Conservation (phyloP, 2,888 invertebrate genomes). For the Hydrotaea cyrtoneurina region DNA sequence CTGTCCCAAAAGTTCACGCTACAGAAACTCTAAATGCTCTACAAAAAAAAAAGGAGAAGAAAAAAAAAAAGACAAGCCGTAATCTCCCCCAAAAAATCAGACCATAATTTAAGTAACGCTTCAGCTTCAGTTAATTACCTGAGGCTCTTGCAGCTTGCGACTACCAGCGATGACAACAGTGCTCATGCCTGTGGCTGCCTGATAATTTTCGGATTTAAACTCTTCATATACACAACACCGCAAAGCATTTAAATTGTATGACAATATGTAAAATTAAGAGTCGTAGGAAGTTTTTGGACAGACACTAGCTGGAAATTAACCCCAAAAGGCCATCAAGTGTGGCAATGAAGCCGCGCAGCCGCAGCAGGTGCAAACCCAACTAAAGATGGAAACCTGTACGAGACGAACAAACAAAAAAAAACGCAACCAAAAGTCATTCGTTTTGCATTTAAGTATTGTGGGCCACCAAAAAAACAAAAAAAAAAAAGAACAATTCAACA, state of each 20-base stretch:
- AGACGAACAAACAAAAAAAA: not conserved
- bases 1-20: constrained; percentile 15
- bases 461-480: too few species aligned
- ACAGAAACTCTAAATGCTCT: constrained; percentile 6
- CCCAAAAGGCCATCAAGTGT: constrained; percentile 66
- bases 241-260: constrained; percentile 27
- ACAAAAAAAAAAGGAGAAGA: not conserved
- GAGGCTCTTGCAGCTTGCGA: not conserved
- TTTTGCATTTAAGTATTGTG: not conserved
- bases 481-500: not conserved
- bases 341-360: constrained; percentile 24
- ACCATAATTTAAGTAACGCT: constrained; percentile 23
- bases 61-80: not conserved
- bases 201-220: not conserved
- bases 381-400: not conserved
- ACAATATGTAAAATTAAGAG: constrained; percentile 28
- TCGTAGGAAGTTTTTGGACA: not conserved
- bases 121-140: not conserved
- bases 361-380: constrained; percentile 33
- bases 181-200: not conserved
- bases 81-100: constrained; percentile 30
- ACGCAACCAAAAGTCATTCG: not conserved
- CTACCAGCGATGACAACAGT: not conserved
- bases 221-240: not conserved
- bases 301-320: constrained; percentile 53